A percentile compares a stretch with the other conserved stretches of the same genome.
phyloP scores from a whole-genome alignment of 2,888 invertebrate species.

The Coleophora flavipennella region DNA sequence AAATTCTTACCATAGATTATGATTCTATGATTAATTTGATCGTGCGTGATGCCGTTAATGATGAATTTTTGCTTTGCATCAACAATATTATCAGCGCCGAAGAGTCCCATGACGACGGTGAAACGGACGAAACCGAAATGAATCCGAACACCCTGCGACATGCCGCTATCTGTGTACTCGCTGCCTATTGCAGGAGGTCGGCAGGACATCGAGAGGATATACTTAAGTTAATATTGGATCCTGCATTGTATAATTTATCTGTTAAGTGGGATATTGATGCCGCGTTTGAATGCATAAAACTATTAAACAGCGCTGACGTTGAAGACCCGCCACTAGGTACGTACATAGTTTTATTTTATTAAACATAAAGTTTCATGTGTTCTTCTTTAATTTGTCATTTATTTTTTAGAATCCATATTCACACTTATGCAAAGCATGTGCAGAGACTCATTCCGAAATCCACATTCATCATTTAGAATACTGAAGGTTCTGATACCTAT shows the following conservation, averaged over 20 bases:
- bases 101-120: constrained; percentile 28
- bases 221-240: constrained; percentile 44
- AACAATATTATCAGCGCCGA: constrained; percentile 41
- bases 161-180: constrained; percentile 39
- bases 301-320: constrained; percentile 31
- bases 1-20: constrained; percentile 34
- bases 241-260: constrained; percentile 41
- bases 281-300: constrained; percentile 40
- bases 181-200: constrained; percentile 44
- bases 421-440: constrained; percentile 51
- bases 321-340: constrained; percentile 45
- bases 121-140: constrained; percentile 43
- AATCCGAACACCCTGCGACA: constrained; percentile 38
- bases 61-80: constrained; percentile 41
- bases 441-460: constrained; percentile 44
- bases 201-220: constrained; percentile 43
- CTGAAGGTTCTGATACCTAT: constrained; percentile 40
- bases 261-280: constrained; percentile 36
- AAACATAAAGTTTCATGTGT: too few species aligned
- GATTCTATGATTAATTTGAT: constrained; percentile 23
- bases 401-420: constrained; percentile 45
- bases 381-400: too few species aligned
- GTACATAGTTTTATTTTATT: too few species aligned
- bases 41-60: constrained; percentile 32
- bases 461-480: constrained; percentile 39